These are phyloP conservation scores for Tetragonula clypearis DNA, from an alignment of 1,140 invertebrate genomes.

Conservation along the genomic window DNA sequence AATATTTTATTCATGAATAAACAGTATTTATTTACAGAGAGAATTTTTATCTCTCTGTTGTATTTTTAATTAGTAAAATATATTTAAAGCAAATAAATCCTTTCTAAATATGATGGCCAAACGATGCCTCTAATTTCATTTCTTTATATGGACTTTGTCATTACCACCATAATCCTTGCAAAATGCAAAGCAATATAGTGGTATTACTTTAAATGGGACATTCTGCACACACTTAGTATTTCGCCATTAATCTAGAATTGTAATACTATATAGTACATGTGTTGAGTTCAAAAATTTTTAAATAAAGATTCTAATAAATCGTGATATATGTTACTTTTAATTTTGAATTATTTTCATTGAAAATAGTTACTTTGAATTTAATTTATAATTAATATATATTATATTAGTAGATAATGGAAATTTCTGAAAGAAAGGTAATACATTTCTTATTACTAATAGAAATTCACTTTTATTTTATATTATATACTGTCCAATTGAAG, in stretches of 20 bases:
- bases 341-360: background rate
- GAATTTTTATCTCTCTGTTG: background rate
- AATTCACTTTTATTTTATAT: background rate
- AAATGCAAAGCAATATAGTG: background rate
- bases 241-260: constrained; percentile 26
- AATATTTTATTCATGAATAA: constrained; percentile 14
- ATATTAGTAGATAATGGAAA: background rate
- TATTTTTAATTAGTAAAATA: constrained; percentile 12
- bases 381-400: background rate
- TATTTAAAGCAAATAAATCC: constrained; percentile 16
- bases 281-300: constrained; percentile 32
- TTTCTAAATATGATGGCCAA: constrained; percentile 23
- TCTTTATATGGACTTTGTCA: background rate
- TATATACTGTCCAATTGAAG: too few species aligned
- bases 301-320: constrained; percentile 37
- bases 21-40: constrained; percentile 33
- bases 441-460: background rate
- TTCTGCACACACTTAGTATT: constrained; percentile 13
- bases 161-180: background rate
- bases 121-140: background rate
- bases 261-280: constrained; percentile 29
- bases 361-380: background rate
- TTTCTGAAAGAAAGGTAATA: background rate
- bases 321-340: background rate
- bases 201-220: background rate